Conservation (phyloP, 2,888 invertebrate genomes). For the Agonopterix subpropinquella region DNA sequence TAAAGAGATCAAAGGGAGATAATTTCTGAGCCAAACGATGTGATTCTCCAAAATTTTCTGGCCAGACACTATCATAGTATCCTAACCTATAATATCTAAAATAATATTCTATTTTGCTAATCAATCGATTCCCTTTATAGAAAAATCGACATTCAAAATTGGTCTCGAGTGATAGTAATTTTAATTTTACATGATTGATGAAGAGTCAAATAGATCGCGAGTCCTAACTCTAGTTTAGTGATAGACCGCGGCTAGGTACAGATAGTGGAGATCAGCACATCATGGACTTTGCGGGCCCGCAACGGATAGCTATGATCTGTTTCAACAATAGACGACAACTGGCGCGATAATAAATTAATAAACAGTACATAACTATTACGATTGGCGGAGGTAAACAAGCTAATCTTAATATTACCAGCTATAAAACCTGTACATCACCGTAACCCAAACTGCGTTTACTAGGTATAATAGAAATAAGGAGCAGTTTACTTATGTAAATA, state of each 20-base stretch:
- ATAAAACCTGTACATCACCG: conserved; percentile 73
- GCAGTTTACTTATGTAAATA: conserved; percentile 68
- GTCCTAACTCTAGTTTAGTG: neutral
- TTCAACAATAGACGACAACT: conserved; percentile 67
- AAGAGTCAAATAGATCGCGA: conserved; percentile 29
- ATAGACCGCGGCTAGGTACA: neutral
- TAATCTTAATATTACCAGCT: conserved; percentile 74
- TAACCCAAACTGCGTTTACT: conserved; percentile 69
- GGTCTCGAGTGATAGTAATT: conserved; percentile 67
- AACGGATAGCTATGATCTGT: conserved; percentile 73
- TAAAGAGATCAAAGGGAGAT: conserved; percentile 74
- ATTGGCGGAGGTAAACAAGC: conserved; percentile 76
- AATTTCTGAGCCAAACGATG: conserved; percentile 76
- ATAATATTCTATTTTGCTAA: conserved; percentile 70
- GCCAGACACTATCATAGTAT: conserved; percentile 75
- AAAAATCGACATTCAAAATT: conserved; percentile 70
- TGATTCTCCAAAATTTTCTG: conserved; percentile 74
- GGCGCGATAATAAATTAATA: conserved; percentile 68
- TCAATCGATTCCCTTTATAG: conserved; percentile 63
- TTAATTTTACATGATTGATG: conserved; percentile 53
- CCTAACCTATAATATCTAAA: conserved; percentile 75
- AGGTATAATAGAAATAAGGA: conserved; percentile 60
- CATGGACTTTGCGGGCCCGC: conserved; percentile 28
- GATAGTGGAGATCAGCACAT: conserved; percentile 22
- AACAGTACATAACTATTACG: conserved; percentile 71